These are phyloP conservation scores for Numenius phaeopus DNA, from an alignment of 2,797 vertebrate species.

Conservation along the genomic window DNA sequence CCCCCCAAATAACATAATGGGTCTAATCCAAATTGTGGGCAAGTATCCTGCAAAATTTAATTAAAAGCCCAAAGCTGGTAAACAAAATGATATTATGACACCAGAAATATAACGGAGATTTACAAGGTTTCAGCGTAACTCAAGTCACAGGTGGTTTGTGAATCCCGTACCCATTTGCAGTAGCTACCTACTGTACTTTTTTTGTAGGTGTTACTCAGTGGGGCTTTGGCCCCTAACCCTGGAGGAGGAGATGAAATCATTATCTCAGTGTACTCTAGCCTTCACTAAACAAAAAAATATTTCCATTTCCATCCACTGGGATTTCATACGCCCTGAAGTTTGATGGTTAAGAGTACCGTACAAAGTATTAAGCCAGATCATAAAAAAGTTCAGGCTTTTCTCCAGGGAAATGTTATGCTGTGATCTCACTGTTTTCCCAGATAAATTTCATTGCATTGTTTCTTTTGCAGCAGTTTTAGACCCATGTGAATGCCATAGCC, in stretches of 20 bases:
- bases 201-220: neutral
- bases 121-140: neutral
- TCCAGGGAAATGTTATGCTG: constrained; percentile 58
- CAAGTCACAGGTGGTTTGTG: neutral
- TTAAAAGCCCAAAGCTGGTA: constrained; percentile 47
- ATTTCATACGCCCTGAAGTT: neutral
- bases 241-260: neutral
- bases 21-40: constrained; percentile 48
- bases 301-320: constrained; percentile 28
- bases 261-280: neutral
- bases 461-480: constrained; percentile 58
- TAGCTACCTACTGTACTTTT: neutral
- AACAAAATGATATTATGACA: neutral
- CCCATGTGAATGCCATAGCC: constrained; percentile 47
- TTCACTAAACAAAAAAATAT: constrained; percentile 39
- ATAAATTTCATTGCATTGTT: constrained; percentile 70
- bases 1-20: neutral
- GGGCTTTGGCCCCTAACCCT: neutral
- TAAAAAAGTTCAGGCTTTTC: constrained; percentile 61
- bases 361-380: constrained; percentile 45
- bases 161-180: neutral
- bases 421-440: constrained; percentile 70
- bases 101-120: neutral
- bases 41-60: constrained; percentile 59
- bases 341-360: constrained; percentile 11